Percentiles rank a stretch among this genome's conserved stretches.
Evolutionary conservation across 1,140 invertebrate genomes (phyloP).

Genomic region (Drosophila sucinea): DNA sequence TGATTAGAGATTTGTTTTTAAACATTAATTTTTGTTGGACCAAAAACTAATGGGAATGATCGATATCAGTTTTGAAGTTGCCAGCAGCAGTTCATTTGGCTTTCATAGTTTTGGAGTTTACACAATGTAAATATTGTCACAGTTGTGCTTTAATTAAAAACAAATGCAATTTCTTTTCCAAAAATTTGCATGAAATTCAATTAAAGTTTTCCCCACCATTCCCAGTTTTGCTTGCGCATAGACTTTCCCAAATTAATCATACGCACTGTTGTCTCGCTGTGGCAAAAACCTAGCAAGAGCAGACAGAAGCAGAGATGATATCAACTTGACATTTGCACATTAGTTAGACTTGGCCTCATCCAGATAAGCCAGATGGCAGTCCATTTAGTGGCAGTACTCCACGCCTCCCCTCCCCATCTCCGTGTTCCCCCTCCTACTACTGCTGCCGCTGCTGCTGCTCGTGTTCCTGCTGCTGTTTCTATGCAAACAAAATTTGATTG

Average conservation of each 20-base stretch:
- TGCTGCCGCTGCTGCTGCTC: neutral
- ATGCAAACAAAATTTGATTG: slow-evolving; percentile 52
- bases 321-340: slow-evolving; percentile 61
- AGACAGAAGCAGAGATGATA: slow-evolving; percentile 30
- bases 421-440: too few species aligned
- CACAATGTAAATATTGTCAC: slow-evolving; percentile 28
- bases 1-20: neutral
- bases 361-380: slow-evolving; percentile 41
- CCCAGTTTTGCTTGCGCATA: slow-evolving; percentile 1
- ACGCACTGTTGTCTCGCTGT: slow-evolving; percentile 58
- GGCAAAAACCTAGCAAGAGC: neutral
- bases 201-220: slow-evolving; percentile 60
- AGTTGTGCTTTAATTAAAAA: slow-evolving; percentile 66
- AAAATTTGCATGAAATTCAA: slow-evolving; percentile 76
- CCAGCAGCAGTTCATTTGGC: slow-evolving; percentile 1
- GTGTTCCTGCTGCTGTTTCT: neutral
- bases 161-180: slow-evolving; percentile 55
- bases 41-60: neutral
- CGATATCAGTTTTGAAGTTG: neutral
- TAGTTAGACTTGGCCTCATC: slow-evolving; percentile 37
- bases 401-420: neutral
- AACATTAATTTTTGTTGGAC: neutral
- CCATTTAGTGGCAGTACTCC: neutral
- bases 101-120: slow-evolving; percentile 1
- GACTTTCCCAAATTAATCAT: slow-evolving; percentile 58